Evolutionary conservation across 2,113 vertebrate genomes (phyloP).

Genomic region (Seriola rivoliana): DNA sequence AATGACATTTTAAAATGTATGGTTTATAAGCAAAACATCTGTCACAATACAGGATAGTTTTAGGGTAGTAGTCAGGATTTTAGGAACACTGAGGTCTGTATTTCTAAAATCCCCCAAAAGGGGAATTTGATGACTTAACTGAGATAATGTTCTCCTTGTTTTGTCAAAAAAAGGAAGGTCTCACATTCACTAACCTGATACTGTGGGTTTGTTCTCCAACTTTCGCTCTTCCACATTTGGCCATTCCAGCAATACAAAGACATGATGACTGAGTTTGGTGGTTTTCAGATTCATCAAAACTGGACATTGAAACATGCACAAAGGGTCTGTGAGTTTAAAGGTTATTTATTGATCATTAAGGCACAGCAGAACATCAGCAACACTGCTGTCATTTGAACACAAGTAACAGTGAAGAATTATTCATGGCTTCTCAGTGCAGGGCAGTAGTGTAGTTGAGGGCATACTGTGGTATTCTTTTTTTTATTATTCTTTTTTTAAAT

Average conservation of each 20-base stretch:
- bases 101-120: neutral
- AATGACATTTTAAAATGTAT: no score
- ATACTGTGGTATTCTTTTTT: neutral
- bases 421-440: conserved; percentile 60
- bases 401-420: conserved; percentile 44
- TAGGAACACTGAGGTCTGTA: neutral
- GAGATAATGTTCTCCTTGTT: neutral
- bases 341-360: conserved; percentile 74
- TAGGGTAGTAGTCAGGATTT: no score
- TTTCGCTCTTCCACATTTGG: no score
- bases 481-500: no score
- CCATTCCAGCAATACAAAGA: no score
- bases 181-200: neutral
- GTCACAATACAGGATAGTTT: no score
- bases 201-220: no score
- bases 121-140: neutral
- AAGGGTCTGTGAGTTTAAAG: neutral
- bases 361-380: conserved; percentile 65
- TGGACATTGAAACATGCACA: neutral
- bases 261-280: no score
- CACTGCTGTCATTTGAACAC: conserved; percentile 41
- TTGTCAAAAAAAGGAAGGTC: neutral
- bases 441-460: conserved; percentile 58
- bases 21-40: no score
- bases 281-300: neutral